phyloP scores from a whole-genome alignment of 2,888 invertebrate species.

The Drosophila gaucha region DNA sequence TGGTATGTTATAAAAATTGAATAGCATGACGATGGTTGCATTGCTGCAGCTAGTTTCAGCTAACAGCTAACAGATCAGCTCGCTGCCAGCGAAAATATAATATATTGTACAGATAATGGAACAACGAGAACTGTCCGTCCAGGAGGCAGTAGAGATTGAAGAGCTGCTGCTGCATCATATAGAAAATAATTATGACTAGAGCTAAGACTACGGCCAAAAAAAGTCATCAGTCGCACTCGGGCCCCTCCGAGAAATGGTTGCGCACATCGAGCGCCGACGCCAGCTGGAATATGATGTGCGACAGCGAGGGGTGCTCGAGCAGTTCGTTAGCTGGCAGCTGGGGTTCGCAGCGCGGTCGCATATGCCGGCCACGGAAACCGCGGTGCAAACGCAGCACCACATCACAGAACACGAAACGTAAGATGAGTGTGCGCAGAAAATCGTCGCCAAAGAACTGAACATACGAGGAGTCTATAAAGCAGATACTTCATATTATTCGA shows the following conservation, averaged over 20 bases:
- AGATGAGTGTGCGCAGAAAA: slow-evolving; percentile 93
- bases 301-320: slow-evolving; percentile 92
- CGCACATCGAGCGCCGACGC: slow-evolving; percentile 93
- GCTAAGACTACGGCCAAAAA: slow-evolving; percentile 67
- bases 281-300: slow-evolving; percentile 92
- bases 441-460: slow-evolving; percentile 97
- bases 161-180: slow-evolving; percentile 62
- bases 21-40: slow-evolving; percentile 11
- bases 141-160: slow-evolving; percentile 47
- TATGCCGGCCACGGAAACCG: slow-evolving; percentile 92
- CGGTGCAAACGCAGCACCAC: slow-evolving; percentile 95
- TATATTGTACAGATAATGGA: slow-evolving; percentile 65
- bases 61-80: slow-evolving; percentile 37
- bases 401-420: slow-evolving; percentile 97
- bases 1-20: slow-evolving; percentile 48
- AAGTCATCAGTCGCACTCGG: slow-evolving; percentile 85
- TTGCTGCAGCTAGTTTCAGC: slow-evolving; percentile 19
- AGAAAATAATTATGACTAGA: slow-evolving; percentile 63
- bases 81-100: slow-evolving; percentile 50
- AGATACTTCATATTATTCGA: background rate
- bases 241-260: slow-evolving; percentile 84
- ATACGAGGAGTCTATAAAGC: slow-evolving; percentile 87
- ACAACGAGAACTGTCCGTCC: slow-evolving; percentile 48
- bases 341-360: slow-evolving; percentile 94
- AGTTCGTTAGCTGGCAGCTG: slow-evolving; percentile 94